Evolutionary conservation across 1,140 invertebrate species (phyloP), one percentile per base, ranked within the genome.

Genomic region (Danaus melanippus): DNA sequence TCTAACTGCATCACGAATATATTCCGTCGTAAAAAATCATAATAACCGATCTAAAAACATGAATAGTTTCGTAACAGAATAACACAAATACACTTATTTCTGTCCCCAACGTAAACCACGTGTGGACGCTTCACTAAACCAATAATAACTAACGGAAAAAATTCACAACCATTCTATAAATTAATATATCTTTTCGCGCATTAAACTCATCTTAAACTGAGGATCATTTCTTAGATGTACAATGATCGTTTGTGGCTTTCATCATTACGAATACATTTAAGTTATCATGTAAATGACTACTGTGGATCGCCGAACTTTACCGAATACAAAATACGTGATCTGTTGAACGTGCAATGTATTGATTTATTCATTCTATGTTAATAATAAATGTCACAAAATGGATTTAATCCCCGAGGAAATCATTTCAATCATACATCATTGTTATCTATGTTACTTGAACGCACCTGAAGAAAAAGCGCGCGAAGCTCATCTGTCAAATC

Each of bases 381-480:
- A 32, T 32, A 32, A 32, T 32, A 32, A 32, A 32, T 8, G 21
- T 8, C 21, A 32, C 21, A 32, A 32, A 32, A 32, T 8, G 21
- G 4, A 5, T 32, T 32, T 32, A 4, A 32, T 32, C 21, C 21
- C 4, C 0, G 6, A 49, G 12, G 17, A 12, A 56, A 50, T 53
- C 42, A 9, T 15, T 46, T 42, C 43, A 56, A 64, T 68, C 71
- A 77, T 75, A 71, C 69, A 82, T 82, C 66, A 71, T 46, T 46
- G 57, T 67, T 76, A 72, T 71, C 67, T 68, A 56, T 68, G 68
- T 68, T 71, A 78, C 67, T 70, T 76, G 73, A 81, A 82, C 81
- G 77, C 81, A 84, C 81, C 81, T 84, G 79, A 75, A 77, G 59
- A 66, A 62, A 76, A 79, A 79, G 68, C 70, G 81, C 74, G 77